Base-by-base conservation (phyloP, 2,888 invertebrate species). In the Beris morrisii region DNA sequence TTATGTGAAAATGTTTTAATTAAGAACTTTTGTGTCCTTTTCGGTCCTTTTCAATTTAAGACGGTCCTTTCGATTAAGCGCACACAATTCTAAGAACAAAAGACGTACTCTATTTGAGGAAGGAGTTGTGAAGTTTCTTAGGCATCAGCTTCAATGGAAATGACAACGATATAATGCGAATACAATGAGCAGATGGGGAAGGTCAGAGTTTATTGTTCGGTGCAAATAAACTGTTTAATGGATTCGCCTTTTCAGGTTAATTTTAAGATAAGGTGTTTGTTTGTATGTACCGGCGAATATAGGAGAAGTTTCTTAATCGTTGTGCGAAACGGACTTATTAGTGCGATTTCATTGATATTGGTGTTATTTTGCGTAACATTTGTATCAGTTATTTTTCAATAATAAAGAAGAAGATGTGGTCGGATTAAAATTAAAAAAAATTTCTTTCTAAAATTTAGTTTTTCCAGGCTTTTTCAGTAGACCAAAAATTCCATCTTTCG, bases 1-100 rank as follows among this genome's bases (percentile, higher is more conserved):
- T 69, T 69, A 69, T 69, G 69, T 69, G 69, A 69, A 67, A 69
- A 69, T 69, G 69, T 69, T 69, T 69, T 69, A 69, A 69, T 69
- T 69, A 69, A 69, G 69, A 69, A 69, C 67, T 67, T 69, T 69
- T 65, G 69, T 69, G 67, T 69, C 69, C 69, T 69, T 67, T 65
- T 57, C 57, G 67, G 66, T 46, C 61, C 66, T 61, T 66, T 66
- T 69, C 69, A 69, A 69, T 69, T 69, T 69, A 66, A 69, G 69
- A 64, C 66, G 52, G 69, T 66, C 61, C 66, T 67, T 69, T 69
- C 69, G 64, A 61, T 69, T 69, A 66, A 69, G 59, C 64, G 53
- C 61, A 66, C 59, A 61, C 50, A 50, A 50, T 50, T 61, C 30
- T 52, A 50, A 61, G 50, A 50, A 61, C 61, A 61, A 61, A 50